These are phyloP conservation scores for Graphium colonna DNA, from an alignment of 2,888 invertebrate species.

Conservation along the genomic window DNA sequence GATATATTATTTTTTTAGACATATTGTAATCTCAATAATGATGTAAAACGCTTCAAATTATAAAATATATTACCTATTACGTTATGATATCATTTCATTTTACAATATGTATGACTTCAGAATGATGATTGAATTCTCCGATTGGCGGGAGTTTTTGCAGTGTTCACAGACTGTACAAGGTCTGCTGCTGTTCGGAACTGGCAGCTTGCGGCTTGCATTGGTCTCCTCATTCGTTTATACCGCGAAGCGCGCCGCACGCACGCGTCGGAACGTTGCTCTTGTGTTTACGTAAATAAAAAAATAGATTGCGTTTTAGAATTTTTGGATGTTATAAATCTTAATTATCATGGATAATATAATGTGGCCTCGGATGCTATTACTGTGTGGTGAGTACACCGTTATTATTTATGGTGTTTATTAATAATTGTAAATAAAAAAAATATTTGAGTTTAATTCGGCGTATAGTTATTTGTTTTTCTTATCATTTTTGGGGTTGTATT, in stretches of 20 bases:
- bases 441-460: no score
- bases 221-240: conserved; percentile 47
- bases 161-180: conserved; percentile 25
- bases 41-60: not conserved
- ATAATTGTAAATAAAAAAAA: not conserved
- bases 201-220: conserved; percentile 33
- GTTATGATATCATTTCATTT: conserved; percentile 4
- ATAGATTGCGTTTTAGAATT: not conserved
- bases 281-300: conserved; percentile 20
- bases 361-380: conserved; percentile 49
- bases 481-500: no score
- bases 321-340: conserved; percentile 5
- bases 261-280: conserved; percentile 48
- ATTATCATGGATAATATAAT: conserved; percentile 21
- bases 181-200: conserved; percentile 31
- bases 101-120: not conserved
- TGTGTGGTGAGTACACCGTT: conserved; percentile 56
- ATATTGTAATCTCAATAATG: no score
- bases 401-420: not conserved
- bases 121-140: not conserved
- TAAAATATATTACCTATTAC: not conserved
- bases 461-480: no score
- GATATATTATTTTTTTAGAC: no score
- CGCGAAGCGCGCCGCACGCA: conserved; percentile 62
- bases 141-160: conserved; percentile 25